Conservation (phyloP, 2,113 vertebrate species). For the Saccopteryx leptura region DNA sequence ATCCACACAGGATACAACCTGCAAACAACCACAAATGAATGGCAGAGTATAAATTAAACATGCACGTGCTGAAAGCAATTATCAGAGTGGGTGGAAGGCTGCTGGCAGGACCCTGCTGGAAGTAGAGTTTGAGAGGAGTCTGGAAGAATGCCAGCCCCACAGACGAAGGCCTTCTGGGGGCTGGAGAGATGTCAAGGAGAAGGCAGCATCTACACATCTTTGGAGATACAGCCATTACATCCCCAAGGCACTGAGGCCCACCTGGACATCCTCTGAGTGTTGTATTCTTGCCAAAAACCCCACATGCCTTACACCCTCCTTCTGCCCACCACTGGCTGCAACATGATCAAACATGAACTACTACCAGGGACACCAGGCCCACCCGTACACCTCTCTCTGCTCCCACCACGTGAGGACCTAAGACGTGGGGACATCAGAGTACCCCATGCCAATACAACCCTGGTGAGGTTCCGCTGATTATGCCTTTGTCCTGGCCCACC, state of each 20-base stretch:
- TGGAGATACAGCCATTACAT: neutral
- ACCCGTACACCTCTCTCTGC: neutral
- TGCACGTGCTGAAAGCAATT: rapidly evolving
- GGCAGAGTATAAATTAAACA: neutral
- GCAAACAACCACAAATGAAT: neutral
- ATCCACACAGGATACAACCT: neutral
- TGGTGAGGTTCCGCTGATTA: neutral
- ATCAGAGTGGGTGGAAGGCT: neutral
- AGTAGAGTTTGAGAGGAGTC: neutral
- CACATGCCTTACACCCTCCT: neutral
- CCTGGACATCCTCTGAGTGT: no score
- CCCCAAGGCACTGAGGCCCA: neutral
- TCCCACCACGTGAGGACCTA: neutral
- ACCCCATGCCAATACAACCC: neutral
- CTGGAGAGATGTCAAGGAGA: neutral
- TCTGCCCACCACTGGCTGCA: neutral
- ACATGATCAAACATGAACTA: neutral
- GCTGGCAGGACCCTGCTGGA: neutral
- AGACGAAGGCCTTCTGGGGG: neutral
- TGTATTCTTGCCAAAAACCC: neutral
- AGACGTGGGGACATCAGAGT: no score
- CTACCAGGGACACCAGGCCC: no score
- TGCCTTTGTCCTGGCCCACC: neutral
- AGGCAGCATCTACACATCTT: neutral
- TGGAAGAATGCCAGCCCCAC: neutral